These are phyloP conservation scores for Phylloscopus whistleri DNA, from an alignment of 2,113 vertebrate genomes.

Conservation along the genomic window DNA sequence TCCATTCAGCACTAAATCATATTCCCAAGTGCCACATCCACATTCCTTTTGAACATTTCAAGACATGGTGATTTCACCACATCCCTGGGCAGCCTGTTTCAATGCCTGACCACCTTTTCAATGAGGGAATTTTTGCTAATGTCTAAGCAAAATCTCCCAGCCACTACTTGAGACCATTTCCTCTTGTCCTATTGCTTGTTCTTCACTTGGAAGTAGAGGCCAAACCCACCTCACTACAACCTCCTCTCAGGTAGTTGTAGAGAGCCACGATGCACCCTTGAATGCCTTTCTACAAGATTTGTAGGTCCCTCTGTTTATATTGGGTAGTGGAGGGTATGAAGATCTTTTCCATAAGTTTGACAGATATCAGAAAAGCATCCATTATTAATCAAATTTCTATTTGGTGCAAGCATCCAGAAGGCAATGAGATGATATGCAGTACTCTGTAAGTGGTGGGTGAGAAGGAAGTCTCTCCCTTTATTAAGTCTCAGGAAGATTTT, in stretches of 20 bases:
- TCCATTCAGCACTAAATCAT: not conserved
- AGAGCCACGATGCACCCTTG: rapidly evolving
- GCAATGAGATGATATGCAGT: not conserved
- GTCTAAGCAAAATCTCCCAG: not conserved
- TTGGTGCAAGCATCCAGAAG: not conserved
- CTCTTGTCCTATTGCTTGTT: not conserved
- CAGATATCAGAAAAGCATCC: not conserved
- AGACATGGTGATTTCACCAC: not conserved
- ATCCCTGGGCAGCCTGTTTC: not conserved
- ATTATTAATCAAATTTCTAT: not conserved
- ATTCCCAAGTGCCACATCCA: not conserved
- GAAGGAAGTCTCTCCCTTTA: not conserved
- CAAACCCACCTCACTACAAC: not conserved
- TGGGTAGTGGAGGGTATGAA: not conserved
- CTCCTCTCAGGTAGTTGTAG: not conserved
- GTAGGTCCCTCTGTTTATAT: not conserved
- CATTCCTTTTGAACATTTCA: not conserved
- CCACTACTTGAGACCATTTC: not conserved
- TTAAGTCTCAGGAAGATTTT: not conserved
- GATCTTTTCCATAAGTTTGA: not conserved
- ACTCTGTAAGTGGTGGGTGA: not conserved
- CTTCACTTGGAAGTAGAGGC: not conserved
- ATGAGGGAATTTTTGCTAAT: not conserved
- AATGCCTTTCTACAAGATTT: not conserved
- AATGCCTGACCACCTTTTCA: not conserved